Evolutionary conservation across 2,888 invertebrate genomes (phyloP).

Genomic region (Thymelicus acteon): DNA sequence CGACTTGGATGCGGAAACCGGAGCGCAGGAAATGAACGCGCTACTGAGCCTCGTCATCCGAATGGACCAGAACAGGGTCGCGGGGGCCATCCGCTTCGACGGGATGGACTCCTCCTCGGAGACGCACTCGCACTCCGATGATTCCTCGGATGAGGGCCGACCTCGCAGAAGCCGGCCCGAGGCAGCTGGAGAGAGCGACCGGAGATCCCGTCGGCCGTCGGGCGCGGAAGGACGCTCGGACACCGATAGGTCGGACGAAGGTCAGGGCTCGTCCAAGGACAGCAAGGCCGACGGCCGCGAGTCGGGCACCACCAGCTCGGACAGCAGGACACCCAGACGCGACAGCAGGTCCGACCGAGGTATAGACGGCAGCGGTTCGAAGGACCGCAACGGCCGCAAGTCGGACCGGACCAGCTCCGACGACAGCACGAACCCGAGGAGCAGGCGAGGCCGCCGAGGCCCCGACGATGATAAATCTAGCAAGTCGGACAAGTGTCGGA

Average conservation of each 20-base stretch:
- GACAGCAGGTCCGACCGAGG: background rate
- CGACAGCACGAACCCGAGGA: conserved; percentile 1
- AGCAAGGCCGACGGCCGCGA: conserved; percentile 8
- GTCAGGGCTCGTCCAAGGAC: background rate
- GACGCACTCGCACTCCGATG: conserved; percentile 33
- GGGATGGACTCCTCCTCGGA: conserved; percentile 53
- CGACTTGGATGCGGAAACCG: conserved; percentile 65
- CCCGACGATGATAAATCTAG: conserved; percentile 12
- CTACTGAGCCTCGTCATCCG: conserved; percentile 75
- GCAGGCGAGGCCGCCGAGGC: conserved; percentile 5
- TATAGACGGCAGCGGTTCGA: background rate
- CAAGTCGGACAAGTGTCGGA: background rate
- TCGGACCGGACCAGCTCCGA: conserved; percentile 17
- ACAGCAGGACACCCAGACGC: background rate
- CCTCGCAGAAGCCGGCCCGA: background rate
- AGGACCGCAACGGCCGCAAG: conserved; percentile 9
- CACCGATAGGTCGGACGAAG: conserved; percentile 17
- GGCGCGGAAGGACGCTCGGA: conserved; percentile 2
- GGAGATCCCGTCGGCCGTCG: background rate
- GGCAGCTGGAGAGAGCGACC: background rate
- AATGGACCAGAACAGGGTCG: conserved; percentile 75
- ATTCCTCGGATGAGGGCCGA: conserved; percentile 17
- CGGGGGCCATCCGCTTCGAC: conserved; percentile 70
- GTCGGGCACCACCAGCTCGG: background rate
- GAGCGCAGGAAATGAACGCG: conserved; percentile 80